These are phyloP conservation scores for Coreius guichenoti DNA, from an alignment of 2,797 vertebrate genomes.

Conservation along the genomic window DNA sequence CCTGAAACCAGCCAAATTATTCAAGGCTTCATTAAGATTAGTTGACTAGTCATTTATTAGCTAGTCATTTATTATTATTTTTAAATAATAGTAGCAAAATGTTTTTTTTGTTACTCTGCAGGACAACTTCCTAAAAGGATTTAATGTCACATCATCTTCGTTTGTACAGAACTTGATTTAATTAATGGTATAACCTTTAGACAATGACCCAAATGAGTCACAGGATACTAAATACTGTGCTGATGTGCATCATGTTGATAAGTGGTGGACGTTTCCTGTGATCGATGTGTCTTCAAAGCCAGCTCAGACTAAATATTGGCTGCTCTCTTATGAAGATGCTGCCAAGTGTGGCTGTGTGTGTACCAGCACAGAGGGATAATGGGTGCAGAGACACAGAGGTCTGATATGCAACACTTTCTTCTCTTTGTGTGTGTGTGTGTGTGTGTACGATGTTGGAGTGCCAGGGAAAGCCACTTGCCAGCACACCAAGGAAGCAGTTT, in stretches of 20 bases:
- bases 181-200: constrained; percentile 1
- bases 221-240: background rate
- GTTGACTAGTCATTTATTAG: background rate
- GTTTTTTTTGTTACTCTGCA: background rate
- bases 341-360: constrained; percentile 31
- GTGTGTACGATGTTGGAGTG: background rate
- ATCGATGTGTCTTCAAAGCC: constrained; percentile 33
- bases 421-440: background rate
- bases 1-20: background rate
- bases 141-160: background rate
- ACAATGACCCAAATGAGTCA: background rate
- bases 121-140: too few species aligned
- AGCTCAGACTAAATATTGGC: constrained; percentile 47
- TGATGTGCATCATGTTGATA: constrained; percentile 30
- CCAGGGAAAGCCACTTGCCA: background rate
- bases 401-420: constrained; percentile 6
- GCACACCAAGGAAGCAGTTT: constrained; percentile 16
- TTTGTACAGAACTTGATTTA: background rate
- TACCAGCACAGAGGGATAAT: background rate
- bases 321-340: constrained; percentile 37
- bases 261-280: constrained; percentile 19
- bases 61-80: background rate
- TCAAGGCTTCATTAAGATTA: background rate
- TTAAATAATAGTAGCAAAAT: background rate
- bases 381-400: background rate